Conservation (phyloP, 2,888 invertebrate genomes). For the Nasonia oneida region DNA sequence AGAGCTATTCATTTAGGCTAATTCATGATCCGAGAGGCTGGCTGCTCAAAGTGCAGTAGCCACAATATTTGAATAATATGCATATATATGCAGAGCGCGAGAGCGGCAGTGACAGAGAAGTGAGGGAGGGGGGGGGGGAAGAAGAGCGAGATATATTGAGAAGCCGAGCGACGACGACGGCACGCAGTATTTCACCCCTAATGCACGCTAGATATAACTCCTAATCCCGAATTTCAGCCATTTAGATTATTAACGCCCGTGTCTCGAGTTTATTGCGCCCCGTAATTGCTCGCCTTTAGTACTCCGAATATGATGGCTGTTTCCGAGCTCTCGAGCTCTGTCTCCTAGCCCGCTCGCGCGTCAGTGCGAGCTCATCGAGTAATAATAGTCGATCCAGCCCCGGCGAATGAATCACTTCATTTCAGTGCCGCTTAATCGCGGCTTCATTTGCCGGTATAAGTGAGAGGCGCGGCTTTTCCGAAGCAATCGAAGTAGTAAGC, state of each 20-base stretch:
- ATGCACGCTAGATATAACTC: conserved; percentile 51
- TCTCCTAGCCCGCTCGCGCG: background rate
- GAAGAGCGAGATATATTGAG: background rate
- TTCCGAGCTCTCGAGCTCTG: background rate
- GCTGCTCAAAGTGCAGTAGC: conserved; percentile 45
- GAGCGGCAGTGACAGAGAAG: background rate
- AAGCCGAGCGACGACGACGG: conserved; percentile 30
- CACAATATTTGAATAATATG: conserved; percentile 61
- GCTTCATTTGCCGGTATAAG: conserved; percentile 2
- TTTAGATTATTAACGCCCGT: conserved; percentile 60
- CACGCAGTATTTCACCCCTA: conserved; percentile 54
- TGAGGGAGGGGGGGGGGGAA: background rate
- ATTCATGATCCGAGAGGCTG: conserved; percentile 43
- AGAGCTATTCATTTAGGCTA: conserved; percentile 57
- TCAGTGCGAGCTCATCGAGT: conserved; percentile 11
- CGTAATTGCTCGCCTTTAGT: conserved; percentile 60
- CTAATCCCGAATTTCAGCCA: conserved; percentile 56
- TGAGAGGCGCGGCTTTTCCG: background rate
- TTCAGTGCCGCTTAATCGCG: background rate
- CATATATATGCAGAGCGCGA: conserved; percentile 41
- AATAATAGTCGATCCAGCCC: conserved; percentile 23
- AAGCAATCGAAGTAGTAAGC: background rate
- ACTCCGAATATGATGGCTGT: conserved; percentile 34
- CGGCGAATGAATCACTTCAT: conserved; percentile 28
- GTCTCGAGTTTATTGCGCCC: conserved; percentile 59